Evolutionary conservation across 2,797 vertebrate species (phyloP).

Genomic region (Threskiornis aethiopicus): DNA sequence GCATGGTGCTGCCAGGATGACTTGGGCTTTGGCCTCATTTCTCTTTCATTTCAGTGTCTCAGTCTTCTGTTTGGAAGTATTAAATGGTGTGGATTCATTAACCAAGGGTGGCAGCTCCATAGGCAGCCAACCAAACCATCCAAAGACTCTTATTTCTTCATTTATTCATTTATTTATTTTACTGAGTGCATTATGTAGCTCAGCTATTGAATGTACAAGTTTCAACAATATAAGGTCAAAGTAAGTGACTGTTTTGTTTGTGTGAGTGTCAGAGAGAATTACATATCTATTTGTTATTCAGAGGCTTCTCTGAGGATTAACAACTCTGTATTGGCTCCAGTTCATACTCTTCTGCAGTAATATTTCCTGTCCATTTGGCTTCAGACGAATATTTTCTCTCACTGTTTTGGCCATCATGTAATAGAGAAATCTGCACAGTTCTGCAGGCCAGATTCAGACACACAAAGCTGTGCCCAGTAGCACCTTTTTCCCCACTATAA

Average conservation of each 20-base stretch:
- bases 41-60: conserved; percentile 33
- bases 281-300: not conserved
- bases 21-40: not conserved
- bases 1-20: not conserved
- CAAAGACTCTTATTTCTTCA: conserved; percentile 1
- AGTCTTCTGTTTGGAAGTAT: conserved; percentile 11
- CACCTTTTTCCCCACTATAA: not conserved
- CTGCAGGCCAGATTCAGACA: not conserved
- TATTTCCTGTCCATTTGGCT: conserved; percentile 18
- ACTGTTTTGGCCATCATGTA: not conserved
- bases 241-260: not conserved
- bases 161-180: conserved; percentile 46
- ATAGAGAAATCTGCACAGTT: not conserved
- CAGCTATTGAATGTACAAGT: not conserved
- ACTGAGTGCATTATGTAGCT: not conserved
- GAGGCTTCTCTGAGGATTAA: conserved; percentile 24
- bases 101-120: not conserved
- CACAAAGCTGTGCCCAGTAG: not conserved
- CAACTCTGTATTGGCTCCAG: not conserved
- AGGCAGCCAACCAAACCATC: not conserved
- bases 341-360: not conserved
- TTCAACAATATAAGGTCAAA: not conserved
- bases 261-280: not conserved
- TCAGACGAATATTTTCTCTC: not conserved
- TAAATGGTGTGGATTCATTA: not conserved